A percentile compares a stretch with the other conserved stretches of the same genome.
These are phyloP conservation scores for Cephalotes varians DNA, from an alignment of 2,888 invertebrate species.

Conservation along the genomic window DNA sequence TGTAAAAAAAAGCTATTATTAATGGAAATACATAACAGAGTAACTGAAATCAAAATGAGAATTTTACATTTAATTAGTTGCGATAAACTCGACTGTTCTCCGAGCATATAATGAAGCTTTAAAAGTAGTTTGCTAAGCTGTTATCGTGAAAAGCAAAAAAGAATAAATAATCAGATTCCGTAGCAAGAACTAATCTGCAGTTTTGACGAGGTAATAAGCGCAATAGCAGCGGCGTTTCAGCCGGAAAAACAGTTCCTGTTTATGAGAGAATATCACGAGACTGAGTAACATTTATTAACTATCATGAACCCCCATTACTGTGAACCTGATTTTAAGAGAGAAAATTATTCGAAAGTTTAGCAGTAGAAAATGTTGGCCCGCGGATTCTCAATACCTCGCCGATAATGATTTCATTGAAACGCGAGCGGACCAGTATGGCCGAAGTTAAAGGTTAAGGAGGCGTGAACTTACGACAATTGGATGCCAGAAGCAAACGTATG, in stretches of 20 bases:
- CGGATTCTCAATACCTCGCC: constrained; percentile 65
- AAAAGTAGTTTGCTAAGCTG: neutral
- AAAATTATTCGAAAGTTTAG: constrained; percentile 67
- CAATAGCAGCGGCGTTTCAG: neutral
- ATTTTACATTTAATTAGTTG: constrained; percentile 28
- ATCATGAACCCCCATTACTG: constrained; percentile 51
- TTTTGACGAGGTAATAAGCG: constrained; percentile 51
- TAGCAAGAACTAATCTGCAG: constrained; percentile 50
- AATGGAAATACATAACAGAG: neutral
- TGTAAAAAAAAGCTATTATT: neutral
- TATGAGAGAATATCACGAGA: constrained; percentile 28
- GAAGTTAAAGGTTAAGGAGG: constrained; percentile 66
- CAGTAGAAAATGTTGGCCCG: constrained; percentile 5
- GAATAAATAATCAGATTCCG: constrained; percentile 36
- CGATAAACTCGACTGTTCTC: constrained; percentile 5
- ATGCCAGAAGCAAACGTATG: constrained; percentile 68
- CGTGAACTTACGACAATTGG: constrained; percentile 74
- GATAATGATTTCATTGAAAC: constrained; percentile 69
- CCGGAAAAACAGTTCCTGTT: constrained; percentile 54
- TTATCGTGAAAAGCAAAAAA: constrained; percentile 8
- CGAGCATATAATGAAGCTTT: constrained; percentile 10
- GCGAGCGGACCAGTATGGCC: constrained; percentile 28
- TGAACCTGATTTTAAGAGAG: constrained; percentile 63
- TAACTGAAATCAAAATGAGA: constrained; percentile 10
- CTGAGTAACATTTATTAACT: constrained; percentile 12